These are phyloP conservation scores for Cacatua alba DNA, from an alignment of 2,113 vertebrate genomes.

Conservation along the genomic window DNA sequence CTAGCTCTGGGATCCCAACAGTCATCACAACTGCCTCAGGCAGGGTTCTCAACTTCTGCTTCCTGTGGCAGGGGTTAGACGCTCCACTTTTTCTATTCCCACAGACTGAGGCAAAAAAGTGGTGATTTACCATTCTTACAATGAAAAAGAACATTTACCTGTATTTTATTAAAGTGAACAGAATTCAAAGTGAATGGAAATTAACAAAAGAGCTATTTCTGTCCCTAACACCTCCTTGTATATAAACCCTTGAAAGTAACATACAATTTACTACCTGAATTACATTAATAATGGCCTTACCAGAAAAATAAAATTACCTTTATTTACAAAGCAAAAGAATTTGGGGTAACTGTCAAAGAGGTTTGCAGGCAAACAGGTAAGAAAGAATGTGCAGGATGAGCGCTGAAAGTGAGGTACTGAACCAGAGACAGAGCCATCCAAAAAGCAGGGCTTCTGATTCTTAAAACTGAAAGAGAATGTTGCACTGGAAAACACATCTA, in stretches of 20 bases:
- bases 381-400: background rate
- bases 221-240: background rate
- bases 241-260: background rate
- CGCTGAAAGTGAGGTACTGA: background rate
- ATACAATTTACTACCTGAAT: background rate
- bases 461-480: background rate
- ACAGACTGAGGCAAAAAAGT: background rate
- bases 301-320: background rate
- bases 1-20: background rate
- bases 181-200: background rate
- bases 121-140: background rate
- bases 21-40: background rate
- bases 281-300: background rate
- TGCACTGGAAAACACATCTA: background rate
- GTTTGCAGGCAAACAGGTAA: background rate
- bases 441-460: background rate
- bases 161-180: background rate
- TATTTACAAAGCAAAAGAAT: background rate
- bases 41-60: background rate
- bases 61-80: background rate
- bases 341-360: background rate
- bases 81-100: background rate
- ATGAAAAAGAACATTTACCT: background rate
- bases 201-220: background rate
- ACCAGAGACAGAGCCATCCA: background rate